Evolutionary conservation across 2,113 vertebrate genomes (phyloP), one percentile per base, ranked within the genome.

Genomic region (Hydropotes inermis): DNA sequence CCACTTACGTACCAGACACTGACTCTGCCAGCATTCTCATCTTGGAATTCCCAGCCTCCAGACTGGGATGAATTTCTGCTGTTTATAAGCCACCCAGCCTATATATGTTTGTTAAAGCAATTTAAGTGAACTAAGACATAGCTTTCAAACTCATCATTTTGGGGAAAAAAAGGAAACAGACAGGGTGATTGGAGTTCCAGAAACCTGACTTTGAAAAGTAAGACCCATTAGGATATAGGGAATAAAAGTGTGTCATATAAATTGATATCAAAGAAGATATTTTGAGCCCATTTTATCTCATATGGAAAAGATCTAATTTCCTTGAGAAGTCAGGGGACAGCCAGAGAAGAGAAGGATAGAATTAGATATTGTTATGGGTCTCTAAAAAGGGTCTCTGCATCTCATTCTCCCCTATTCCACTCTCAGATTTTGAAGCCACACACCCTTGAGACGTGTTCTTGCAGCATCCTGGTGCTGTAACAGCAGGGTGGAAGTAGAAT

Each of bases 121-220:
- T 60, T 60, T 47, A 33, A 60, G 21, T 4, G 23, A 57, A 78
- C 47, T n/a, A 78, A 64, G 88, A 54, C 7, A 47, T 5, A 8
- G 10, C 7, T 87, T 76, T 90, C 52, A 57, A 67, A 50, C 4
- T 39, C 50, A 67, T 50, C 25, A 58, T 79, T 74, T 90, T 23
- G 27, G 19, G 19, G 21, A 1, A 0, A 1, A 4, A 30, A 21
- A 50, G 19, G 1, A 10, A 50, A n/a, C 7, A 67, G 17, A 6
- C 14, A 9, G 6, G 36, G 11, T 70, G 2, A 87, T 76, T 74
- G 88, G 39, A 89, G 45, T 45, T 78, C 25, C 57, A 23, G 8
- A 64, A 76, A 64, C 7, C 3, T 84, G 9, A 27, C 3, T 90
- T 87, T 55, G 23, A 87, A 83, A 95, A 87, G 12, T 21, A 93